These are phyloP conservation scores for Hystrix cristata DNA, from an alignment of 2,113 vertebrate genomes.

Conservation along the genomic window DNA sequence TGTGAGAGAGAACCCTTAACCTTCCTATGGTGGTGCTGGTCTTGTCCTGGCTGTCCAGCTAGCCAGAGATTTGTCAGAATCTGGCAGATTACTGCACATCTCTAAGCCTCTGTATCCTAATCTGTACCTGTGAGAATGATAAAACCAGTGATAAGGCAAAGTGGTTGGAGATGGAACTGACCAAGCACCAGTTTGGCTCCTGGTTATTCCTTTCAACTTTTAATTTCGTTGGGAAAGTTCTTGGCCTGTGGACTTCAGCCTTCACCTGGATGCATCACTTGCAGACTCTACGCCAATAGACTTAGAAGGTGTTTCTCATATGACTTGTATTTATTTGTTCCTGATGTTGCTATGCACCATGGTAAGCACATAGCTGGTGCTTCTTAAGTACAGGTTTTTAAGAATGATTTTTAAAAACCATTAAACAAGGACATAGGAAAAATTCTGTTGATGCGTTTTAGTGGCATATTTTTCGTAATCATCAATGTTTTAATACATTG, in stretches of 20 bases:
- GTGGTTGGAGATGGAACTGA: background rate
- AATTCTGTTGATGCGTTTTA: background rate
- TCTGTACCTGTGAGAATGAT: background rate
- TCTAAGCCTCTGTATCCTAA: background rate
- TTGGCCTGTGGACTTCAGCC: conserved; percentile 2
- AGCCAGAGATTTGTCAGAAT: background rate
- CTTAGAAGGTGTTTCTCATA: conserved; percentile 21
- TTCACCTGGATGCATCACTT: background rate
- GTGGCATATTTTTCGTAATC: background rate
- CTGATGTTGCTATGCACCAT: conserved; percentile 8
- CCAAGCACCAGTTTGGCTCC: background rate
- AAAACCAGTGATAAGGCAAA: background rate
- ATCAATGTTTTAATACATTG: conserved; percentile 32
- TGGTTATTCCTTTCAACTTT: background rate
- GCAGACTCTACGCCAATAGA: background rate
- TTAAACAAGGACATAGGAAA: conserved; percentile 40
- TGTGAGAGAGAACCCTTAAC: background rate
- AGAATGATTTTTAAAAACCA: conserved; percentile 15
- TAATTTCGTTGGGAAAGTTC: background rate
- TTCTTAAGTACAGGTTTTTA: background rate
- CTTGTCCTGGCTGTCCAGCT: background rate
- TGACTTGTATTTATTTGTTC: background rate
- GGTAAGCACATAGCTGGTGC: background rate
- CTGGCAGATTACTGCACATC: background rate
- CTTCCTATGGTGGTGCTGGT: background rate